Percentiles rank a stretch among this genome's conserved stretches.
Evolutionary conservation across 2,113 vertebrate genomes (phyloP).

Genomic region (Phyllopteryx taeniolatus): DNA sequence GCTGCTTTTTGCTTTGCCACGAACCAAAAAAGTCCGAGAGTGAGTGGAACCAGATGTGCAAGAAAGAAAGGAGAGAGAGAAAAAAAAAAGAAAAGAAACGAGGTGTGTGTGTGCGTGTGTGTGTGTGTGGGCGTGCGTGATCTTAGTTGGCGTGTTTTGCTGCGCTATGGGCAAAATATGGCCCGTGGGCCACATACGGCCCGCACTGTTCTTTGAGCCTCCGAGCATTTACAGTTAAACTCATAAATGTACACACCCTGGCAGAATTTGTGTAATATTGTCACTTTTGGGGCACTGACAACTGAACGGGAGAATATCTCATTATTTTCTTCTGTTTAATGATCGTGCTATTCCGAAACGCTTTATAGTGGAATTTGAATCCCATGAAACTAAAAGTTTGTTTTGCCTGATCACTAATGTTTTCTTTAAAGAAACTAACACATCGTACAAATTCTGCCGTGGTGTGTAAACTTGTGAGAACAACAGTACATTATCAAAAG

Average conservation of each 20-base stretch:
- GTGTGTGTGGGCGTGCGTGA: neutral
- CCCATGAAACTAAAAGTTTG: too few relatives aligned
- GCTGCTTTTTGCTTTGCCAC: constrained; percentile 63
- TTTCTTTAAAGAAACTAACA: too few relatives aligned
- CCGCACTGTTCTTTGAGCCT: neutral
- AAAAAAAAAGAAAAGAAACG: constrained; percentile 39
- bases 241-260: neutral
- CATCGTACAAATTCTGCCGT: too few relatives aligned
- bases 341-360: too few relatives aligned
- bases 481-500: too few relatives aligned
- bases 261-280: neutral
- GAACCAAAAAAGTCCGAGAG: constrained; percentile 74
- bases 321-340: too few relatives aligned
- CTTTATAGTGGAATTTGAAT: too few relatives aligned
- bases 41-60: constrained; percentile 89
- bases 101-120: neutral
- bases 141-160: neutral
- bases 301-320: too few relatives aligned
- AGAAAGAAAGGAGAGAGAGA: constrained; percentile 36
- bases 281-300: neutral
- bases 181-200: neutral
- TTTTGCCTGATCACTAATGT: too few relatives aligned
- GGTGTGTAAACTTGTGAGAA: too few relatives aligned
- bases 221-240: neutral
- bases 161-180: neutral